These are phyloP conservation scores for Thryonomys swinderianus DNA, from an alignment of 2,113 vertebrate species.

Conservation along the genomic window DNA sequence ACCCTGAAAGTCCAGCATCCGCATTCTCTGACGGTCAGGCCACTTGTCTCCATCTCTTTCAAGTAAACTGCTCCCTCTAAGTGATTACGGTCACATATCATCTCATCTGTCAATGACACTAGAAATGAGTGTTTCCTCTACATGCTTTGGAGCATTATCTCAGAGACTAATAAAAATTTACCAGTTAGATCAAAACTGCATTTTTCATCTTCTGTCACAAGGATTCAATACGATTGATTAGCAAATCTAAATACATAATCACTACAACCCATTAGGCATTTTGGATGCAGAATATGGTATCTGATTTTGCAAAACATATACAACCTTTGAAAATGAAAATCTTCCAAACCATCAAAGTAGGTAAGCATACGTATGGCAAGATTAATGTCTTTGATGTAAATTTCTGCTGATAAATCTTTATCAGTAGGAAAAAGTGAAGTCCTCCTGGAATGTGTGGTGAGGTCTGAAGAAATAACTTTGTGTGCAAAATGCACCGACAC, in stretches of 20 bases:
- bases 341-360: neutral
- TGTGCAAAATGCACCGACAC: neutral
- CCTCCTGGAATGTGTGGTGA: neutral
- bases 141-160: neutral
- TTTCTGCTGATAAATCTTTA: neutral
- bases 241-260: neutral
- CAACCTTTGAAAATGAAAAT: neutral
- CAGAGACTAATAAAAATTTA: neutral
- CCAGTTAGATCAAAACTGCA: neutral
- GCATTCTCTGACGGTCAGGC: neutral
- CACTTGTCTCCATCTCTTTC: slow-evolving; percentile 4
- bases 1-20: neutral
- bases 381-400: neutral
- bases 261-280: neutral
- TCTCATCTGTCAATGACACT: slow-evolving; percentile 14
- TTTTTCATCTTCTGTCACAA: slow-evolving; percentile 1
- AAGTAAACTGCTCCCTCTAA: neutral
- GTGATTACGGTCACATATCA: neutral
- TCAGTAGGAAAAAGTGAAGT: neutral
- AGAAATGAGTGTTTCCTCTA: slow-evolving; percentile 4
- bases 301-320: slow-evolving; percentile 33
- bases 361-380: neutral
- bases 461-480: neutral
- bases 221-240: neutral
- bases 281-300: neutral